These are phyloP conservation scores for Pomacea maculata DNA, from an alignment of 1,140 invertebrate species.

Conservation along the genomic window DNA sequence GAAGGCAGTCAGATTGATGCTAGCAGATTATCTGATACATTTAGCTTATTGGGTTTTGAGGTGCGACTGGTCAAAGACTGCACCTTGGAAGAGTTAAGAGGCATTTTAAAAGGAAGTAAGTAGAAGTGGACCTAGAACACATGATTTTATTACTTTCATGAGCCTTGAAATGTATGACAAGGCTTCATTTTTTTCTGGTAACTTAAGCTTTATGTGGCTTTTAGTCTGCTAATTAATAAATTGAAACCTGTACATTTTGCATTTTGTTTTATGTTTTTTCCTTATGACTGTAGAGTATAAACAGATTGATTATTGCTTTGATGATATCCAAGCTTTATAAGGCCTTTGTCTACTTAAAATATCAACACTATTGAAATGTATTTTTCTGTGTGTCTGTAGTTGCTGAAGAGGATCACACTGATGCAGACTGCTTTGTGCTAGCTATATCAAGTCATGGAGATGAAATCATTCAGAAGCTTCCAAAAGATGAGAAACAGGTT, in stretches of 20 bases:
- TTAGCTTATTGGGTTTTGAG: conserved; percentile 31
- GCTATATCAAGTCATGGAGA: conserved; percentile 83
- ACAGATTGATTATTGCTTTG: too few species aligned
- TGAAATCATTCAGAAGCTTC: conserved; percentile 70
- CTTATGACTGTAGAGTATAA: too few species aligned
- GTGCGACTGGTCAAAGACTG: conserved; percentile 20
- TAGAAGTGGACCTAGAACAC: background rate
- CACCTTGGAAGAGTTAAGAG: conserved; percentile 9
- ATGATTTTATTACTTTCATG: too few species aligned
- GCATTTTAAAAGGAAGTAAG: conserved; percentile 10
- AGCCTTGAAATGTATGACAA: too few species aligned
- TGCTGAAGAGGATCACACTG: background rate
- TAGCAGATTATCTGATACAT: conserved; percentile 18
- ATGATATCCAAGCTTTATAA: too few species aligned
- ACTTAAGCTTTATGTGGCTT: too few species aligned
- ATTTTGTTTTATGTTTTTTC: too few species aligned
- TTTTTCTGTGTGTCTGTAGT: background rate
- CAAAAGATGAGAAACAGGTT: background rate
- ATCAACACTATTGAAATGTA: background rate
- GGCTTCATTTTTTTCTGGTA: too few species aligned
- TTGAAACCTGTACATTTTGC: too few species aligned
- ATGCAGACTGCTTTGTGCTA: conserved; percentile 38
- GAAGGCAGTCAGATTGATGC: conserved; percentile 32
- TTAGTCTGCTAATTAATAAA: too few species aligned
- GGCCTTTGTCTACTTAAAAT: background rate